Conservation (phyloP, 2,113 vertebrate species). For the Nothoprocta pentlandii region DNA sequence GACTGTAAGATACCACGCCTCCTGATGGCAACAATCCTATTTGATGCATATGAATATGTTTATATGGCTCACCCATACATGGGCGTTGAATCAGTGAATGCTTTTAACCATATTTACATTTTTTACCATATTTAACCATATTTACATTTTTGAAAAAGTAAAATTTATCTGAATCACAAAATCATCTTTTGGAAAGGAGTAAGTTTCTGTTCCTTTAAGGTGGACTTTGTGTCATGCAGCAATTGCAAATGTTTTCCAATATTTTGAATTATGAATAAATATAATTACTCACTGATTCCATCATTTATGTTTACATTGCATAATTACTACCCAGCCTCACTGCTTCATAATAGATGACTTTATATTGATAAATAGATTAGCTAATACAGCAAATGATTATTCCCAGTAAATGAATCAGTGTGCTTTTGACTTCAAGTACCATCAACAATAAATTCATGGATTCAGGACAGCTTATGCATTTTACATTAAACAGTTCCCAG, state of each 20-base stretch:
- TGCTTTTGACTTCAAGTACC: constrained; percentile 68
- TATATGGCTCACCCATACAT: rapidly evolving
- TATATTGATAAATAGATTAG: constrained; percentile 66
- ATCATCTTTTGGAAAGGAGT: not conserved
- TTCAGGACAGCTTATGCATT: constrained; percentile 56
- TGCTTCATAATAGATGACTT: constrained; percentile 68
- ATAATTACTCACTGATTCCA: constrained; percentile 46
- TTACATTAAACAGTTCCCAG: constrained; percentile 30
- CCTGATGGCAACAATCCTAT: not conserved
- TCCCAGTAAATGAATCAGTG: constrained; percentile 54
- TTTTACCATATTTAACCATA: not conserved
- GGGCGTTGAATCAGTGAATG: not conserved
- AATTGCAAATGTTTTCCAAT: not conserved
- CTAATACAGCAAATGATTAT: constrained; percentile 54
- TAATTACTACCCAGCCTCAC: constrained; percentile 47
- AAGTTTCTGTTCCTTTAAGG: not conserved
- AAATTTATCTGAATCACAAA: not conserved
- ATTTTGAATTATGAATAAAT: constrained; percentile 25
- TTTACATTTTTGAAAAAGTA: not conserved
- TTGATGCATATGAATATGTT: not conserved
- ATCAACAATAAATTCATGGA: constrained; percentile 33
- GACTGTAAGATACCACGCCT: not conserved
- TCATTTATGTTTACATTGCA: constrained; percentile 57
- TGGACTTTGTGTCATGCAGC: not conserved
- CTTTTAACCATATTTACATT: not conserved